A percentile compares a stretch with the other conserved stretches of the same genome.
phyloP scores from a whole-genome alignment of 37 sponge, comb jelly and placozoan genomes.

The Spongilla lacustris region DNA sequence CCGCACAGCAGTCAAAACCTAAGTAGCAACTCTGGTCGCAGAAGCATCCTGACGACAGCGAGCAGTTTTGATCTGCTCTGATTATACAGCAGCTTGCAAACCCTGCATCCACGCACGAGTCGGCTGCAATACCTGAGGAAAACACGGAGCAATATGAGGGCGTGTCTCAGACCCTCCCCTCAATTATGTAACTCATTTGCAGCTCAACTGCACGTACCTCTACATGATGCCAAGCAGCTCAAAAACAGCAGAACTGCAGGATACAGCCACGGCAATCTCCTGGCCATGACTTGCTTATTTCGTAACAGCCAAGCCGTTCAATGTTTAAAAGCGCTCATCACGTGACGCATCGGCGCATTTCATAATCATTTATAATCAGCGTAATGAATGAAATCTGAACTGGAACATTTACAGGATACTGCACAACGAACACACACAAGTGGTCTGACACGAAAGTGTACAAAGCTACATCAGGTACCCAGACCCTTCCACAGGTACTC shows the following conservation, averaged over 20 bases:
- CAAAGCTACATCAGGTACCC: no score
- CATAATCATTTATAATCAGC: no score
- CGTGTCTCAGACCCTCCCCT: constrained; percentile 1
- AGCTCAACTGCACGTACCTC: not conserved
- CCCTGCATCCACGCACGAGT: constrained; percentile 20
- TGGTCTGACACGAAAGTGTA: not conserved
- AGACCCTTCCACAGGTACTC: not conserved
- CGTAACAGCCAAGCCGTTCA: not conserved
- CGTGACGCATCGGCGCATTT: not conserved
- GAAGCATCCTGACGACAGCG: constrained; percentile 27
- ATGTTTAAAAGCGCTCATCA: not conserved
- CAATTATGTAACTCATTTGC: not conserved
- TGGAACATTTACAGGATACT: not conserved
- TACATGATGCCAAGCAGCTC: not conserved
- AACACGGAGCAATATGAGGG: not conserved
- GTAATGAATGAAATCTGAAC: not conserved
- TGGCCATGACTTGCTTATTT: not conserved
- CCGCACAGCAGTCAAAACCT: constrained; percentile 47
- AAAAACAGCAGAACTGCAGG: not conserved
- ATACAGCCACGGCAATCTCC: not conserved
- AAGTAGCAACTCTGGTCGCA: constrained; percentile 48
- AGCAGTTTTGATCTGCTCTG: not conserved
- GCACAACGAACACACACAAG: not conserved
- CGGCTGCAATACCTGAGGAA: not conserved
- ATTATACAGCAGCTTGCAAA: not conserved